Conservation (phyloP, 2,888 invertebrate genomes). For the Idaea aversata region DNA sequence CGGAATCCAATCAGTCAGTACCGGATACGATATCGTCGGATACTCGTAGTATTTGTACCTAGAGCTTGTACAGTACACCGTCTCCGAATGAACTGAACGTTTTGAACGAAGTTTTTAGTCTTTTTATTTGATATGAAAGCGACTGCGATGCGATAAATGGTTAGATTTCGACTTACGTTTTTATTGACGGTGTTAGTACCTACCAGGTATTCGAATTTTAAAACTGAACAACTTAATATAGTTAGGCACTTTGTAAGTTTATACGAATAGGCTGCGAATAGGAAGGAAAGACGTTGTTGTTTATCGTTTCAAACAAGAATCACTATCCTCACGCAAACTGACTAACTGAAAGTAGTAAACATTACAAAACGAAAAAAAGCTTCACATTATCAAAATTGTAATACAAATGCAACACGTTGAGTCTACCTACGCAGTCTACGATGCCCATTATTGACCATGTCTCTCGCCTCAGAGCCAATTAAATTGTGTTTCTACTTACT, state of each 20-base stretch:
- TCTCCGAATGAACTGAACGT: constrained; percentile 58
- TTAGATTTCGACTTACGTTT: constrained; percentile 14
- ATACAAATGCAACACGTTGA: background rate
- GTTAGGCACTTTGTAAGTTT: background rate
- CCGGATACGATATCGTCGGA: constrained; percentile 53
- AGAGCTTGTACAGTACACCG: constrained; percentile 35
- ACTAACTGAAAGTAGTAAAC: background rate
- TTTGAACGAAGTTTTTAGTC: constrained; percentile 10
- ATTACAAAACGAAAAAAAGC: background rate
- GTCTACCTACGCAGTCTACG: background rate
- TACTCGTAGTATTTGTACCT: background rate
- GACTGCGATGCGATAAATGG: constrained; percentile 24
- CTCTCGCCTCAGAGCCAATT: constrained; percentile 53
- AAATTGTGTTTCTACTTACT: constrained; percentile 43
- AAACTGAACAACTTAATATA: background rate
- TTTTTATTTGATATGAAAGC: constrained; percentile 19
- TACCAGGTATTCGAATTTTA: background rate
- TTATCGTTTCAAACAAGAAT: background rate
- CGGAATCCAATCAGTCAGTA: constrained; percentile 73
- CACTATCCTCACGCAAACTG: background rate
- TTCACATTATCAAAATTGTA: background rate
- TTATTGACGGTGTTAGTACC: background rate
- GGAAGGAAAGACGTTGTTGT: background rate
- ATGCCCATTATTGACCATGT: constrained; percentile 18
- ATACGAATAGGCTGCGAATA: background rate